A percentile compares a stretch with the other conserved stretches of the same genome.
Conservation (phyloP, 2,797 vertebrate species). For the Kryptopterus vitreolus region DNA sequence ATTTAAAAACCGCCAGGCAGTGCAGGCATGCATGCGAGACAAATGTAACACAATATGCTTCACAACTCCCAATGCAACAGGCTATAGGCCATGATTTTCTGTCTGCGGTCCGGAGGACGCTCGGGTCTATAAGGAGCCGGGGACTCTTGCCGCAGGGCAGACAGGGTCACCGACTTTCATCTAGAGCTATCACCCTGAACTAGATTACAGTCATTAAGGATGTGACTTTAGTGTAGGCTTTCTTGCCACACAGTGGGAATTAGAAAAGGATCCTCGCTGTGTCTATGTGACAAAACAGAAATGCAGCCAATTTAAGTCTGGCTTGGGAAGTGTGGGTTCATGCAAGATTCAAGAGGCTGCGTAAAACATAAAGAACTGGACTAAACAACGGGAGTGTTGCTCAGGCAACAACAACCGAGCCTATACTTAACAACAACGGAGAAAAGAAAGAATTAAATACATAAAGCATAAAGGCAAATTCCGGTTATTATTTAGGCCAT, state of each 20-base stretch:
- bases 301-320: slow-evolving; percentile 32
- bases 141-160: slow-evolving; percentile 13
- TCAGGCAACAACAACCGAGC: background rate
- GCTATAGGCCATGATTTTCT: background rate
- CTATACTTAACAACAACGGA: background rate
- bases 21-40: background rate
- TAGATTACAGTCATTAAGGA: slow-evolving; percentile 36
- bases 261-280: slow-evolving; percentile 30
- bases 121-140: slow-evolving; percentile 17
- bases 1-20: background rate
- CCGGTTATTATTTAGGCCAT: too few relatives aligned
- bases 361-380: background rate
- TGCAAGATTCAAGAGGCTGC: slow-evolving; percentile 13
- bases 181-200: slow-evolving; percentile 20
- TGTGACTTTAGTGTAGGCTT: slow-evolving; percentile 32
- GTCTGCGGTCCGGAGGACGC: slow-evolving; percentile 17
- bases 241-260: slow-evolving; percentile 20
- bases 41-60: background rate
- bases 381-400: background rate
- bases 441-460: background rate
- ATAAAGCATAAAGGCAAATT: background rate
- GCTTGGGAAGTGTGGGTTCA: slow-evolving; percentile 6
- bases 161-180: slow-evolving; percentile 36
- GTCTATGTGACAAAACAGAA: slow-evolving; percentile 34
- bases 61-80: background rate